Evolutionary conservation across 2,888 invertebrate genomes (phyloP), one percentile per base, ranked within the genome.

Genomic region (Parthenolecanium corni): DNA sequence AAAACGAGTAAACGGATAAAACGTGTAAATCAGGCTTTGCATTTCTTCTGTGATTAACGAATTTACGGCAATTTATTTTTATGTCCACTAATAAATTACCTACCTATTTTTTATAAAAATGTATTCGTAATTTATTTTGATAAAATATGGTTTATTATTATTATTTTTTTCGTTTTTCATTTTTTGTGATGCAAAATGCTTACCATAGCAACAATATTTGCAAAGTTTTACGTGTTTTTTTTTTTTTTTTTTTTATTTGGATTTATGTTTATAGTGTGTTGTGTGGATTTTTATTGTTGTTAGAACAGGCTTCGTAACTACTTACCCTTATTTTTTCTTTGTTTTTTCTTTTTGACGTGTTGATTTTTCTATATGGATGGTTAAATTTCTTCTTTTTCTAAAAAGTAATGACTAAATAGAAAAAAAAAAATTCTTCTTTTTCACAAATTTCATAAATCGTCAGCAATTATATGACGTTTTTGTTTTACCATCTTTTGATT

Each of bases 171-270:
- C n/a, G n/a, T n/a, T n/a, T n/a, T 46, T 46, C 44, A 18, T 42
- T 16, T 42, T 42, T 46, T 56, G 56, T 56, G 56, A 56, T 56
- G 56, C 44, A 56, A 56, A 56, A 31, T 24, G 56, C 56, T 56
- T 56, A 56, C 56, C 56, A 56, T 56, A 56, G 56, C 56, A 56
- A 56, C 56, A 42, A 56, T 23, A 23, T 49, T 21, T 23, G 49
- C 49, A 20, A 21, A 49, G 3, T 3, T 56, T 23, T 52, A 44
- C 18, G 18, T 42, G n/a, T 44, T 56, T 54, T 52, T 56, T 40
- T 24, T 42, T 24, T 42, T 56, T 54, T 56, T 44, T 56, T 38
- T 44, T 56, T 56, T 24, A n/a, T n/a, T n/a, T n/a, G n/a, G n/a
- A n/a, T n/a, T n/a, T n/a, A n/a, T n/a, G n/a, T n/a, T n/a, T n/a